Conservation (phyloP, 2,888 invertebrate species). For the Adela reaumurella region DNA sequence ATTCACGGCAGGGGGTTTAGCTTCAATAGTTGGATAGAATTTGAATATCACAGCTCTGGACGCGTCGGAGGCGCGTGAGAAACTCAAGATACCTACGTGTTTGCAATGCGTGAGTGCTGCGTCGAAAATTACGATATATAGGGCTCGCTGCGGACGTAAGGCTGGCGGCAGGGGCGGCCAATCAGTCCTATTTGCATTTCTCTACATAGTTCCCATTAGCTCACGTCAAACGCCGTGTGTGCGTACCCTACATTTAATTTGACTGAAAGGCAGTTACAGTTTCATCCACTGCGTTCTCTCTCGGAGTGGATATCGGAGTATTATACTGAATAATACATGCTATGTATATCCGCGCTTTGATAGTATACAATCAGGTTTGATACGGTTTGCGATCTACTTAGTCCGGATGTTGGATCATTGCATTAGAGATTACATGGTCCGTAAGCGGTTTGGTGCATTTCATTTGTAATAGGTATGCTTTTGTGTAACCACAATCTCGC, state of each 20-base stretch:
- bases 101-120: constrained; percentile 19
- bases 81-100: constrained; percentile 18
- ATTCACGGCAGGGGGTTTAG: constrained; percentile 30
- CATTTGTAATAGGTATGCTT: no score
- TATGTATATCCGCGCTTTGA: no score
- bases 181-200: constrained; percentile 36
- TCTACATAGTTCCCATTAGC: constrained; percentile 27
- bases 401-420: no score
- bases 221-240: constrained; percentile 4
- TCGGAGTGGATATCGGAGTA: no score
- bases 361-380: no score
- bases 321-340: no score
- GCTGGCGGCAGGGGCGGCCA: constrained; percentile 18
- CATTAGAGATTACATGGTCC: no score
- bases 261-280: neutral
- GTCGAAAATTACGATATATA: constrained; percentile 9
- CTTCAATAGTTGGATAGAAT: constrained; percentile 23
- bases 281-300: constrained; percentile 21
- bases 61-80: constrained; percentile 8
- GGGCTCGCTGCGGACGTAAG: constrained; percentile 2
- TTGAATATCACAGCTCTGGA: constrained; percentile 26
- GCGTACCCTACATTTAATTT: neutral
- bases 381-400: no score
- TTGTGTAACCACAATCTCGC: no score
- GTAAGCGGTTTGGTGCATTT: no score